phyloP scores from a whole-genome alignment of 2,888 invertebrate species.

The Adelphocoris suturalis region DNA sequence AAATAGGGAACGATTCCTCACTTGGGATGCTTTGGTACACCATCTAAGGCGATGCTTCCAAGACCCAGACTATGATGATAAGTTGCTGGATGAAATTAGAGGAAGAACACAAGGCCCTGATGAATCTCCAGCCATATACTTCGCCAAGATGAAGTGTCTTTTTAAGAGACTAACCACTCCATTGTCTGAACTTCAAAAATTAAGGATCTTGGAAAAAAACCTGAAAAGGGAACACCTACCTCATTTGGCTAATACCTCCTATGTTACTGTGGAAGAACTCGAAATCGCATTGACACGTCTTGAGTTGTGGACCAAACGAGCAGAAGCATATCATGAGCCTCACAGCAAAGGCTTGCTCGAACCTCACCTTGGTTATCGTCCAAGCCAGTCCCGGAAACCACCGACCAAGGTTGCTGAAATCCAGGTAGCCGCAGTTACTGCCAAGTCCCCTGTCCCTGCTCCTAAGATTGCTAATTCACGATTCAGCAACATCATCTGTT shows the following conservation, averaged over 20 bases:
- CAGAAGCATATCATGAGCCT: constrained; percentile 13
- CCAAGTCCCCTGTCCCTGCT: neutral
- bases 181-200: constrained; percentile 20
- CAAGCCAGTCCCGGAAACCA: too few relatives aligned
- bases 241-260: neutral
- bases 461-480: neutral
- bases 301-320: constrained; percentile 5
- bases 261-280: neutral
- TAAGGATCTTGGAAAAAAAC: constrained; percentile 62
- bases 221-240: neutral
- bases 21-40: constrained; percentile 62
- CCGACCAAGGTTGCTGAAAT: neutral
- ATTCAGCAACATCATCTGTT: neutral
- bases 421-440: neutral
- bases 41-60: constrained; percentile 71
- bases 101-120: constrained; percentile 75
- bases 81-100: constrained; percentile 75
- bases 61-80: constrained; percentile 75
- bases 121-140: constrained; percentile 75
- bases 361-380: constrained; percentile 72
- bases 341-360: constrained; percentile 55
- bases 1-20: neutral
- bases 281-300: neutral
- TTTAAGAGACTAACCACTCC: constrained; percentile 73
- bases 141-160: constrained; percentile 75